A percentile compares a stretch with the other conserved stretches of the same genome.
These are phyloP conservation scores for Anadara kagoshimensis DNA, from an alignment of 1,140 invertebrate genomes.

Conservation along the genomic window DNA sequence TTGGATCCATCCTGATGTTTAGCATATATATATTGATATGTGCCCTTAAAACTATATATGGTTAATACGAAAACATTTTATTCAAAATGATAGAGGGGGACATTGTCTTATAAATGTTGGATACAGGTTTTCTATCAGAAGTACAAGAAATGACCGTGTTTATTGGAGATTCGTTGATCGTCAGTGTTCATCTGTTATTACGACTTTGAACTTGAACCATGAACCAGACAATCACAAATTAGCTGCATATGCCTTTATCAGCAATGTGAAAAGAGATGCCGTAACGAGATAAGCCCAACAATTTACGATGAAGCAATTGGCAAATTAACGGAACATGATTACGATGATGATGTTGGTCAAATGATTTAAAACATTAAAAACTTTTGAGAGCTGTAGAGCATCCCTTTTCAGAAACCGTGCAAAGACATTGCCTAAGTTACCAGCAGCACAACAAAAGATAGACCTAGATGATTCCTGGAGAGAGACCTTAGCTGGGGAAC, in stretches of 20 bases:
- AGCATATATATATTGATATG: too few species aligned
- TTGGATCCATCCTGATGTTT: too few species aligned
- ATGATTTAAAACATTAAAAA: not conserved
- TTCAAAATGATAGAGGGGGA: not conserved
- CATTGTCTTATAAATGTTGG: constrained; percentile 6
- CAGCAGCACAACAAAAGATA: constrained; percentile 8
- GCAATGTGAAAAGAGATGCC: constrained; percentile 2
- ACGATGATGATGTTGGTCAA: constrained; percentile 6
- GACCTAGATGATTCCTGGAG: constrained; percentile 3
- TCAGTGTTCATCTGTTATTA: not conserved
- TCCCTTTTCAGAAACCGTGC: constrained; percentile 11
- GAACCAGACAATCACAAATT: too few species aligned
- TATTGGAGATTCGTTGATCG: constrained; percentile 21
- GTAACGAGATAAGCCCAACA: constrained; percentile 2
- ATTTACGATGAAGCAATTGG: constrained; percentile 17
- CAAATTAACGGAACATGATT: constrained; percentile 11
- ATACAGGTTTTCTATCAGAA: constrained; percentile 4
- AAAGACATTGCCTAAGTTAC: constrained; percentile 3
- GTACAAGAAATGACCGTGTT: constrained; percentile 4
- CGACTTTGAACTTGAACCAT: constrained; percentile 9
- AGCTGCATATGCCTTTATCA: too few species aligned
- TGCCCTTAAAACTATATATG: too few species aligned
- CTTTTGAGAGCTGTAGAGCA: constrained; percentile 4
- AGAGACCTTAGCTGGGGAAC: constrained; percentile 12
- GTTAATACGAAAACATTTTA: not conserved